These are phyloP conservation scores for Stenotaenia linearis DNA, from an alignment of 2,888 invertebrate species.

Conservation along the genomic window DNA sequence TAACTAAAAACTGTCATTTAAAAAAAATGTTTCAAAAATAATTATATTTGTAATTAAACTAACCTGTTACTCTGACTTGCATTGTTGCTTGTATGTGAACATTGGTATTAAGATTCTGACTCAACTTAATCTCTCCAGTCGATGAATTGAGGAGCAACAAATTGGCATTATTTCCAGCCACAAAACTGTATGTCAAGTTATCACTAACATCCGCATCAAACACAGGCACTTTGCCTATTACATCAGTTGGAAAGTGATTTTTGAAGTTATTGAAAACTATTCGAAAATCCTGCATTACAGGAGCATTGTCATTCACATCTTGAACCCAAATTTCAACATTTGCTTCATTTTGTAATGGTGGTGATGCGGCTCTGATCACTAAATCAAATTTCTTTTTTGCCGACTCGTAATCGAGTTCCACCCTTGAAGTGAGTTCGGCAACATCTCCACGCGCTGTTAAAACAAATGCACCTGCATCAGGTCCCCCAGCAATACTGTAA, in stretches of 20 bases:
- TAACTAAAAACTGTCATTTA: too few species aligned
- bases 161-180: slow-evolving; percentile 89
- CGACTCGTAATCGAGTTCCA: slow-evolving; percentile 94
- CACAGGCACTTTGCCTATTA: slow-evolving; percentile 86
- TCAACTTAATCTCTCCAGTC: slow-evolving; percentile 76
- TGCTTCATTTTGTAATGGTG: slow-evolving; percentile 80
- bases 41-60: too few species aligned
- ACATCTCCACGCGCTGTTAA: slow-evolving; percentile 54
- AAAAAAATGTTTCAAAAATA: neutral
- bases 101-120: slow-evolving; percentile 90
- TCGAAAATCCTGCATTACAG: slow-evolving; percentile 78
- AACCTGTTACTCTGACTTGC: slow-evolving; percentile 83
- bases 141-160: slow-evolving; percentile 75
- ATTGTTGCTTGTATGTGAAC: slow-evolving; percentile 88
- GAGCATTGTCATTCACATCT: slow-evolving; percentile 93
- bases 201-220: slow-evolving; percentile 92
- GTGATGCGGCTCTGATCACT: slow-evolving; percentile 82
- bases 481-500: slow-evolving; percentile 87
- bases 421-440: slow-evolving; percentile 80
- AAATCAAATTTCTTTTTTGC: slow-evolving; percentile 81
- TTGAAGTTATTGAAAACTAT: slow-evolving; percentile 93
- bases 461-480: slow-evolving; percentile 43
- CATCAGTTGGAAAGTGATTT: slow-evolving; percentile 85
- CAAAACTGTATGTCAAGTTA: slow-evolving; percentile 69
- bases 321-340: slow-evolving; percentile 81